Evolutionary conservation across 2,797 vertebrate genomes (phyloP), one percentile per base, ranked within the genome.

Genomic region (Spizella passerina): DNA sequence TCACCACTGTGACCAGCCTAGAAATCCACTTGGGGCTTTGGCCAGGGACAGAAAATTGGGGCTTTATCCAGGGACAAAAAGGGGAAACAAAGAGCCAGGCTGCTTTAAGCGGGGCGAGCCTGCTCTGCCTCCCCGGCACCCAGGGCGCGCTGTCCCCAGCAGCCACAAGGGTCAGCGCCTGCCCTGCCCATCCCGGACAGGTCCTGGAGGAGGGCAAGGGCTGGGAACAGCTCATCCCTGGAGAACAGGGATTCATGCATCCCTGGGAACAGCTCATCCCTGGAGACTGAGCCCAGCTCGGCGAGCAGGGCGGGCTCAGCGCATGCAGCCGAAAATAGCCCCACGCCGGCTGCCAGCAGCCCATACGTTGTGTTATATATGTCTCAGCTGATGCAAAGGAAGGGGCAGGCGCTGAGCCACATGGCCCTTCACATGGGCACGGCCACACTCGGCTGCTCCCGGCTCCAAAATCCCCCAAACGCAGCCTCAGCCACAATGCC

Each of bases 301-400:
- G 34, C 12, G 22, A 34, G 85, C 72, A 29, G 59, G 82, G 80
- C 34, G 53, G 68, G 70, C 14, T 53, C 60, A 32, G 71, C 0
- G 3, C 44, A 38, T 21, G 79, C 72, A 72, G 91, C 91, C 17
- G 4, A 78, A 75, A 88, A 93, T 49, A 93, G 81, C 75, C 82
- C 21, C 57, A 1, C 10, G 6, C 10, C 5, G 20, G 11, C 44
- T 53, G 83, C 82, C 75, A 76, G 82, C 71, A 88, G 38, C 38
- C 77, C 81, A 38, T 86, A 38, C 38, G 1, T 23, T 52, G 50
- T 4, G 65, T 29, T 86, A n/a, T 64, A 15, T 34, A 26, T 43
- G 82, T 68, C 93, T 94, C 69, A 32, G 94, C 80, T 76, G 82
- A 86, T 46, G 83, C 14, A 4, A 65, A 60, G 85, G 34, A 69